A percentile compares a stretch with the other conserved stretches of the same genome.
These are phyloP conservation scores for Uloborus diversus DNA, from an alignment of 1,140 invertebrate genomes.

Conservation along the genomic window DNA sequence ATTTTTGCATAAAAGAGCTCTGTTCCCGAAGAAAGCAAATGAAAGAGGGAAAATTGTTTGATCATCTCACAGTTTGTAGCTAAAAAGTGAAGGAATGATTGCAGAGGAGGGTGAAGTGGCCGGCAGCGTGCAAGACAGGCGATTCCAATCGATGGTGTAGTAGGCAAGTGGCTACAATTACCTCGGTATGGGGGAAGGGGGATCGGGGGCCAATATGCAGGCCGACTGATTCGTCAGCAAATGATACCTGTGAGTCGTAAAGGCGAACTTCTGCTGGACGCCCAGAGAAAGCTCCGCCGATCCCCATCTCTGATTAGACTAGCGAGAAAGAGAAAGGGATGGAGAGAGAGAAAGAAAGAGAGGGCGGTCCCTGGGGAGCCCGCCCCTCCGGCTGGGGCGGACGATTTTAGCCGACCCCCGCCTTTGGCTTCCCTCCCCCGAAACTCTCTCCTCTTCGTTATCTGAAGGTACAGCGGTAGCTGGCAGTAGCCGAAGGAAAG, in stretches of 20 bases:
- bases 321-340: constrained; percentile 13
- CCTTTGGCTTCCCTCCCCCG: constrained; percentile 17
- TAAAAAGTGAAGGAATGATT: no score
- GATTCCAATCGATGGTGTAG: no score
- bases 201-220: constrained; percentile 56
- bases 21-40: no score
- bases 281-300: constrained; percentile 44
- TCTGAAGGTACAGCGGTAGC: constrained; percentile 45
- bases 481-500: constrained; percentile 18
- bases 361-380: constrained; percentile 45
- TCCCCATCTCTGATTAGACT: constrained; percentile 55
- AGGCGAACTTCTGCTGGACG: constrained; percentile 48
- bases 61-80: no score
- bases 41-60: no score
- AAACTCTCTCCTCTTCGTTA: constrained; percentile 48
- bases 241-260: constrained; percentile 57
- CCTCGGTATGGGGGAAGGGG: constrained; percentile 41
- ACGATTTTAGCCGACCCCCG: constrained; percentile 29
- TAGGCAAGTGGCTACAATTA: constrained; percentile 48
- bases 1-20: no score
- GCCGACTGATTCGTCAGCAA: constrained; percentile 56
- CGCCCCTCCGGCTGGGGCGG: constrained; percentile 42
- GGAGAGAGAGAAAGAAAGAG: constrained; percentile 8
- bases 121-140: constrained; percentile 39
- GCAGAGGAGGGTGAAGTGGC: constrained; percentile 39